These are phyloP conservation scores for Cetoscarus ocellatus DNA, from an alignment of 2,797 vertebrate genomes.

Conservation along the genomic window DNA sequence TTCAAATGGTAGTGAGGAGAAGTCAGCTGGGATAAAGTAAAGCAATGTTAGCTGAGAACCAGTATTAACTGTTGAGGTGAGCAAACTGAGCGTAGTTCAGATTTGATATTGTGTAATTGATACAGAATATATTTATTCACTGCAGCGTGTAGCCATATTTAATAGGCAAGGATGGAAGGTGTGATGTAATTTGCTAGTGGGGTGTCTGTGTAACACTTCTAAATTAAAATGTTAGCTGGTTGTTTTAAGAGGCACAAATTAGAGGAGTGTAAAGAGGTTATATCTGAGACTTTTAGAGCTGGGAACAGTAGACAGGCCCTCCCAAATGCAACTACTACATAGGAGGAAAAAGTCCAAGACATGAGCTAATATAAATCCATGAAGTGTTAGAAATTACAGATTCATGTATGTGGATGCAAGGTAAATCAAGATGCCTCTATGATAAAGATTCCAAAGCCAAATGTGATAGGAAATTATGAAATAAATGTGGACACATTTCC, in stretches of 20 bases:
- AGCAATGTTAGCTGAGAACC: not conserved
- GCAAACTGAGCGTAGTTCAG: not conserved
- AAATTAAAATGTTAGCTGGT: not conserved
- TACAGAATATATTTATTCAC: not conserved
- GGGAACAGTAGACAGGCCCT: conserved; percentile 9
- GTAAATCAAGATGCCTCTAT: too few relatives aligned
- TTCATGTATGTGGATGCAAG: too few relatives aligned
- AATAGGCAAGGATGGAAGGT: not conserved
- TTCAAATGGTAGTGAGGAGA: conserved; percentile 10
- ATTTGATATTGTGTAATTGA: not conserved
- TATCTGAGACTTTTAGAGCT: conserved; percentile 5
- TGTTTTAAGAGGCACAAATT: not conserved
- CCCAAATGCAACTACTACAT: too few relatives aligned
- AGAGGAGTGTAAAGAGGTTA: not conserved
- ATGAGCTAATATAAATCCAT: too few relatives aligned
- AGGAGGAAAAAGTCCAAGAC: too few relatives aligned
- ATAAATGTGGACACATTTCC: too few relatives aligned
- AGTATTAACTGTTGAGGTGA: not conserved
- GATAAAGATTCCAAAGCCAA: too few relatives aligned
- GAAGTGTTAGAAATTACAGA: too few relatives aligned
- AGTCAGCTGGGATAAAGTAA: conserved; percentile 4
- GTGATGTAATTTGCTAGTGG: not conserved
- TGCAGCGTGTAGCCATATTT: not conserved
- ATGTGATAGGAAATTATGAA: too few relatives aligned
- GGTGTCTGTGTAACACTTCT: not conserved